Percentiles rank a stretch among this genome's conserved stretches.
Evolutionary conservation across 2,113 vertebrate genomes (phyloP).

Genomic region (Morone chrysops): DNA sequence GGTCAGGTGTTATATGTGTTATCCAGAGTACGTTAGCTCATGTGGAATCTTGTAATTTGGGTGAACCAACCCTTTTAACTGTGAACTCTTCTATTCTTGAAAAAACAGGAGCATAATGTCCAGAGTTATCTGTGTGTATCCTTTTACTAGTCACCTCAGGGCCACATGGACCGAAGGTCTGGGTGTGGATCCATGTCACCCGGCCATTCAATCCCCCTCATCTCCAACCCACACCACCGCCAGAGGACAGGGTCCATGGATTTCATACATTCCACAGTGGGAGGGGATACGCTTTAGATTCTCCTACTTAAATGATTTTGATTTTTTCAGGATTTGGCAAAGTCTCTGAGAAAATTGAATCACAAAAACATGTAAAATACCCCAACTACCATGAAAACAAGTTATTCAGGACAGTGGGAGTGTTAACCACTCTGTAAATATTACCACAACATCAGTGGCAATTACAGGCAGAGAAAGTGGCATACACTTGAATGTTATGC

Average conservation of each 20-base stretch:
- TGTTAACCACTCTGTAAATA: slow-evolving; percentile 24
- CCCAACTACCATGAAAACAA: slow-evolving; percentile 4
- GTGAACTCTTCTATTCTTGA: not conserved
- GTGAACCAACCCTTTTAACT: not conserved
- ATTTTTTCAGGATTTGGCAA: slow-evolving; percentile 33
- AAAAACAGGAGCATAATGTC: not conserved
- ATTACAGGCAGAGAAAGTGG: slow-evolving; percentile 8
- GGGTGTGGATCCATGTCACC: slow-evolving; percentile 63
- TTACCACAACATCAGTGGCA: slow-evolving; percentile 13
- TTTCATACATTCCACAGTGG: slow-evolving; percentile 60
- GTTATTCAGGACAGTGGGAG: slow-evolving; percentile 1
- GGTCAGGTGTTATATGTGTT: not conserved
- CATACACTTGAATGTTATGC: slow-evolving; percentile 6
- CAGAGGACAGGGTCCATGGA: slow-evolving; percentile 44
- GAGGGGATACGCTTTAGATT: slow-evolving; percentile 30
- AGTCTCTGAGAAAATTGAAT: not conserved
- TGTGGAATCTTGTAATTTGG: not conserved
- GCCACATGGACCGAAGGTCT: slow-evolving; percentile 54
- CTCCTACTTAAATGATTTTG: slow-evolving; percentile 14
- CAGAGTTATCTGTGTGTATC: slow-evolving; percentile 32
- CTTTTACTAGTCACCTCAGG: slow-evolving; percentile 61
- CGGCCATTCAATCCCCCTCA: slow-evolving; percentile 58
- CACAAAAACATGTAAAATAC: slow-evolving; percentile 11
- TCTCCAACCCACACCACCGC: slow-evolving; percentile 46
- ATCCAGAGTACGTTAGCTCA: not conserved